Evolutionary conservation across 2,797 vertebrate genomes (phyloP).

Genomic region (Melanotaenia trifasciata): DNA sequence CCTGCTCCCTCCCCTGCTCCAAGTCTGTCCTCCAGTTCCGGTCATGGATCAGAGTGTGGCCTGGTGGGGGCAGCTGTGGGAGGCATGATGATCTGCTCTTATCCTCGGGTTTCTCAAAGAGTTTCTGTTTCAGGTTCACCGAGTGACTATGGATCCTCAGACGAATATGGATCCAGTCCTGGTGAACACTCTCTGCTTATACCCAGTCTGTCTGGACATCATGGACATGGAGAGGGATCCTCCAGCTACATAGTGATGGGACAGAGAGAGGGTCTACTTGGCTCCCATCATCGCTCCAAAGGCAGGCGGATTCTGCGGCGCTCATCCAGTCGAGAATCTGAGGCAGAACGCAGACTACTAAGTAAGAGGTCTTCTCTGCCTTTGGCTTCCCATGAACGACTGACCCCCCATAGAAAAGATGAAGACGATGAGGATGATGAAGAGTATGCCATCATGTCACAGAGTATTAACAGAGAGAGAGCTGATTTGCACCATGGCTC

Average conservation of each 20-base stretch:
- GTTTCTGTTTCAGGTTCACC: constrained; percentile 86
- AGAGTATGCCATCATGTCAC: constrained; percentile 87
- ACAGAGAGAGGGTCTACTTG: constrained; percentile 76
- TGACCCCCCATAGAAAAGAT: constrained; percentile 71
- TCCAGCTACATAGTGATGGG: constrained; percentile 86
- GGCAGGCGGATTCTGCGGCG: constrained; percentile 81
- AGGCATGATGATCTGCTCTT: constrained; percentile 82
- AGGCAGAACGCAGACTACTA: constrained; percentile 81
- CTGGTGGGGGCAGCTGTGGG: constrained; percentile 82
- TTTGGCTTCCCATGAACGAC: constrained; percentile 74
- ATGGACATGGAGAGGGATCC: constrained; percentile 72
- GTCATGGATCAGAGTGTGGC: constrained; percentile 86
- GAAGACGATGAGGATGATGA: constrained; percentile 84
- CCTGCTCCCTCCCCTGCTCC: constrained; percentile 84
- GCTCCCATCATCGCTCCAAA: constrained; percentile 80
- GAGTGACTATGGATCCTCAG: constrained; percentile 88
- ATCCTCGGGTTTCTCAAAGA: constrained; percentile 83
- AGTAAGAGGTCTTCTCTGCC: constrained; percentile 86
- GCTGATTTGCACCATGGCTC: constrained; percentile 66
- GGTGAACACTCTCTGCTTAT: constrained; percentile 83
- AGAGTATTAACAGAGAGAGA: constrained; percentile 72
- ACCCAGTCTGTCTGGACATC: constrained; percentile 77
- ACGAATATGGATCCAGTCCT: constrained; percentile 89
- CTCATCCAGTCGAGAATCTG: constrained; percentile 80
- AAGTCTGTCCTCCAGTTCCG: constrained; percentile 85